Base-by-base conservation (phyloP, 2,888 invertebrate species). In the Zeuzera pyrina region DNA sequence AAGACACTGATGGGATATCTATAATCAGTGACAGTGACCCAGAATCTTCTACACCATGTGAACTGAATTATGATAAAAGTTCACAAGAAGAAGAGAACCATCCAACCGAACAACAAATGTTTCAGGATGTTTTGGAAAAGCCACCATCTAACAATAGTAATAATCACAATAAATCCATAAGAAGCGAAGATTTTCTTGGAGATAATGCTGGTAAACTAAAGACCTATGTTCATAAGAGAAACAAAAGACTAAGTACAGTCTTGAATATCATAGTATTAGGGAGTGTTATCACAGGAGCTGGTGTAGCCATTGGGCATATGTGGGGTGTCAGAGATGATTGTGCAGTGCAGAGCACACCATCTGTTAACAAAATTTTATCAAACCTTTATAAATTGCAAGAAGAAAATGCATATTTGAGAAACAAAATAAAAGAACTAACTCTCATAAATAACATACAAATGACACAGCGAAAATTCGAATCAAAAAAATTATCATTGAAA, bases 1-100 rank as follows among this genome's bases (percentile, higher is more conserved):
- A 79, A 42, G 84, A 84, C 39, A 84, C 84, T 15, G 84, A 84
- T 58, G 84, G 84, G 1, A 83, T 84, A 55, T 84, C 84, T 24
- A 72, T 84, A 32, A 84, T 84, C 30, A 84, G 71, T 40, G 84
- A 84, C 44, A 81, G 83, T 48, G 84, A 84, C 30, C 66, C 68
- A 27, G 83, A 83, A 40, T 57, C 58, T 35, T 40, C 51, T 6
- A 34, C 54, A 32, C 57, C 60, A n/a, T 62, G 57, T 46, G 67
- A 71, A 34, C 35, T 57, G 8, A 51, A 42, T 34, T 57, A 50
- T 42, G 57, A 66, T 27, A 52, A 51, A 15, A 16, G 23, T 33
- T 47, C 43, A 44, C 31, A 49, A 28, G 27, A 43, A 28, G 52
- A 61, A 32, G n/a, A n/a, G n/a, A 52, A 39, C 47, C 47, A 36